Conservation (phyloP, 92 coral and sea anemone genomes). For the Ricordea florida region DNA sequence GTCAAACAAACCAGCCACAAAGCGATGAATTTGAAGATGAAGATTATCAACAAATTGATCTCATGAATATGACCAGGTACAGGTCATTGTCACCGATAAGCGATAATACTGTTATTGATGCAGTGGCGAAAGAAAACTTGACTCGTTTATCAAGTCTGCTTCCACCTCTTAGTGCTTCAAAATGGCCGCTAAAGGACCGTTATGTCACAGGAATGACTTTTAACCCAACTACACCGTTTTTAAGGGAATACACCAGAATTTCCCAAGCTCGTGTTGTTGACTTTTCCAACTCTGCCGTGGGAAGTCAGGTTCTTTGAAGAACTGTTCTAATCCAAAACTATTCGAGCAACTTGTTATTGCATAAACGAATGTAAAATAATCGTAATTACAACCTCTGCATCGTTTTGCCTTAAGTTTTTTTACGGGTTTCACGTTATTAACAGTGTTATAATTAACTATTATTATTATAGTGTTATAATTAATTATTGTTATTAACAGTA, state of each 20-base stretch:
- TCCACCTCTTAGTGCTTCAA: conserved; percentile 53
- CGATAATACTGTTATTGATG: conserved; percentile 36
- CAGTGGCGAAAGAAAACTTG: conserved; percentile 50
- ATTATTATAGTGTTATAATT: too few species aligned
- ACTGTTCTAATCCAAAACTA: neutral
- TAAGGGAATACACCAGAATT: conserved; percentile 66
- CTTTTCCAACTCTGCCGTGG: conserved; percentile 20
- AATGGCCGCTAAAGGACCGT: conserved; percentile 54
- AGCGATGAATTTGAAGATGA: conserved; percentile 52
- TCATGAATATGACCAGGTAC: conserved; percentile 26
- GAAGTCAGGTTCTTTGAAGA: neutral
- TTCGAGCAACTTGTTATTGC: too few species aligned
- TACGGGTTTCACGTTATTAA: too few species aligned
- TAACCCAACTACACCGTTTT: conserved; percentile 51
- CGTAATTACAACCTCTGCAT: neutral
- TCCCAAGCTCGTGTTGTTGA: conserved; percentile 42
- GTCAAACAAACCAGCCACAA: neutral
- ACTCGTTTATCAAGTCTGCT: neutral
- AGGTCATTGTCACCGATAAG: neutral
- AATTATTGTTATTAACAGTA: too few species aligned
- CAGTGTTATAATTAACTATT: too few species aligned
- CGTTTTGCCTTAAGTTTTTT: neutral
- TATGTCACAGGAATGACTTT: conserved; percentile 32
- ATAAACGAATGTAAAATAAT: too few species aligned
- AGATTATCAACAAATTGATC: conserved; percentile 61